A percentile compares a stretch with the other conserved stretches of the same genome.
Conservation (phyloP, 2,797 vertebrate genomes). For the Chromis chromis region DNA sequence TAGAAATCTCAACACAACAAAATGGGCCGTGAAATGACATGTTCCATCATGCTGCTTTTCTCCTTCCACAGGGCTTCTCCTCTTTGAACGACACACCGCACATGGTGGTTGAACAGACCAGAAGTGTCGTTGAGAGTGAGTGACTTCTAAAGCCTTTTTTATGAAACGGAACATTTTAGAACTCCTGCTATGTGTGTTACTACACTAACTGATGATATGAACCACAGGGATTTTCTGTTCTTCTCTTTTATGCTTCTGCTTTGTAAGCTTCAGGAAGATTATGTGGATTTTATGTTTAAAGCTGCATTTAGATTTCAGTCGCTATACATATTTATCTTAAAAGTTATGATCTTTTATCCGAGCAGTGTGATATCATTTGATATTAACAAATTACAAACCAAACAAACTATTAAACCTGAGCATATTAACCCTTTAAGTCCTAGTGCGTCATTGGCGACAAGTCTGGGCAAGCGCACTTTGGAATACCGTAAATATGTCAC, state of each 20-base stretch:
- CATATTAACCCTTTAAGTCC: too few species aligned
- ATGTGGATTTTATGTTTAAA: neutral
- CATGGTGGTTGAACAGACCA: conserved; percentile 76
- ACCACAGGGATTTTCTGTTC: neutral
- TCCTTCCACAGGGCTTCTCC: conserved; percentile 64
- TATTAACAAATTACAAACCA: neutral
- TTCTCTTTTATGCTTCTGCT: neutral
- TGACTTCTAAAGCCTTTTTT: neutral
- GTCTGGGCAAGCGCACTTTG: too few species aligned
- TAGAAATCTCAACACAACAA: neutral
- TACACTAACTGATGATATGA: neutral
- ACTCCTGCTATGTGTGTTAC: neutral
- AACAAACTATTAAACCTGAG: too few species aligned
- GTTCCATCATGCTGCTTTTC: neutral
- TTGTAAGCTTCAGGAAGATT: neutral
- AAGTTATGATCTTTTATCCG: neutral
- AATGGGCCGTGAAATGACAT: neutral
- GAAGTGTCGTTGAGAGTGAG: conserved; percentile 73
- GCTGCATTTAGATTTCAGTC: neutral
- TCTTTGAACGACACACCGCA: conserved; percentile 75
- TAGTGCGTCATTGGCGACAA: too few species aligned
- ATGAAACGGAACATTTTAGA: neutral
- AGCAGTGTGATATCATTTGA: neutral
- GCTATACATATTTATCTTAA: too few species aligned
- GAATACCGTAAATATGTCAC: too few species aligned